Percentiles rank a stretch among this genome's conserved stretches.
These are phyloP conservation scores for Donacobius atricapilla DNA, from an alignment of 2,113 vertebrate species.

Conservation along the genomic window DNA sequence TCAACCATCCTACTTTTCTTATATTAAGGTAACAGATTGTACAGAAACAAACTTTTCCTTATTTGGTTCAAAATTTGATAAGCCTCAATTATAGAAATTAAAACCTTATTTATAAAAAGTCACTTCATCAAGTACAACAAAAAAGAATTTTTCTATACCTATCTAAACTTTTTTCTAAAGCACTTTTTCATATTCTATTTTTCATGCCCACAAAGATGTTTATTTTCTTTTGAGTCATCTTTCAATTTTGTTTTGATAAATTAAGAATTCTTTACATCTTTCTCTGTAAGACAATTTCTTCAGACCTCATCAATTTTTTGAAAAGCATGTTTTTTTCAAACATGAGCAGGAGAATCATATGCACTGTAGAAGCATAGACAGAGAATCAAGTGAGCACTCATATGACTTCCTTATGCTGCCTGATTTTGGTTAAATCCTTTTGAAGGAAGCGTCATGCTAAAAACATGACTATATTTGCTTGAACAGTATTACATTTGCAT, in stretches of 20 bases:
- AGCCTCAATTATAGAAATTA: not conserved
- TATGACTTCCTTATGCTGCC: not conserved
- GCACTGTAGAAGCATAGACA: not conserved
- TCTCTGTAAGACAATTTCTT: not conserved
- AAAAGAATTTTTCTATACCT: not conserved
- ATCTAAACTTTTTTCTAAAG: not conserved
- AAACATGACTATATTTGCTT: not conserved
- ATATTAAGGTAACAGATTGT: not conserved
- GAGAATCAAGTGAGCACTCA: not conserved
- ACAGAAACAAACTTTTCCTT: not conserved
- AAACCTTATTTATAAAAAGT: not conserved
- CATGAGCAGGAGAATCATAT: not conserved
- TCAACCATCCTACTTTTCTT: not conserved
- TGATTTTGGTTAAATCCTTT: not conserved
- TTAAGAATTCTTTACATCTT: not conserved
- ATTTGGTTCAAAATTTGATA: not conserved
- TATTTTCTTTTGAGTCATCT: not conserved
- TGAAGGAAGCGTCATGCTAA: not conserved
- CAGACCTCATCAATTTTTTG: not conserved
- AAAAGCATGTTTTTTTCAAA: not conserved
- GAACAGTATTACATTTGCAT: not conserved
- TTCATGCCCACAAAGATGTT: not conserved
- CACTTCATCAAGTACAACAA: not conserved
- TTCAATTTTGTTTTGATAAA: not conserved
- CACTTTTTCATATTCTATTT: not conserved